Evolutionary conservation across 2,797 vertebrate species (phyloP).

Genomic region (Macropus fuliginosus): DNA sequence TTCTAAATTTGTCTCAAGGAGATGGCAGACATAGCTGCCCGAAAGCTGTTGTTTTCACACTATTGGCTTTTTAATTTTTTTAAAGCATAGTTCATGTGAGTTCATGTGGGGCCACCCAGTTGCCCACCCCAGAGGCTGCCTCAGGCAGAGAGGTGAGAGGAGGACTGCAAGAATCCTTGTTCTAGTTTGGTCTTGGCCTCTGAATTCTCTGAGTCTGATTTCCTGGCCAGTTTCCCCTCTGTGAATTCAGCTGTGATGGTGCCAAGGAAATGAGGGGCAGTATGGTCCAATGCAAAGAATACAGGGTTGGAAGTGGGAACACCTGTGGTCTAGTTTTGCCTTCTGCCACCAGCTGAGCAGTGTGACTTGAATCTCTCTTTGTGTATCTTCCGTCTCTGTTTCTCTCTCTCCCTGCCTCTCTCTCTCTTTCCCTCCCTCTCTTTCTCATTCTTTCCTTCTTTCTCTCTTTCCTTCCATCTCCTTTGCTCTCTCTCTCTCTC

Average conservation of each 20-base stretch:
- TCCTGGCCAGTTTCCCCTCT: conserved; percentile 15
- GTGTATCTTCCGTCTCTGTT: fast-evolving
- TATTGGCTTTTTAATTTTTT: conserved; percentile 19
- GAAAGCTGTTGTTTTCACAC: conserved; percentile 50
- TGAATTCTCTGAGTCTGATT: conserved; percentile 17
- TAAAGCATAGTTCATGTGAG: conserved; percentile 11
- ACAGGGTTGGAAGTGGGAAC: background rate
- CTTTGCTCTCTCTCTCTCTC: background rate
- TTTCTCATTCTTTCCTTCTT: background rate
- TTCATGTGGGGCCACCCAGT: background rate
- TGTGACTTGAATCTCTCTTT: background rate
- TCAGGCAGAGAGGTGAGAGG: background rate
- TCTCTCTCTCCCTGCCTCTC: background rate
- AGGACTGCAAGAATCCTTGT: background rate
- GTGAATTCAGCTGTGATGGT: background rate
- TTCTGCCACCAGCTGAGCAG: background rate
- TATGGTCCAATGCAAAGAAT: background rate
- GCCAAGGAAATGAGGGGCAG: background rate
- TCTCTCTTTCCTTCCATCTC: too few relatives aligned
- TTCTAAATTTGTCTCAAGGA: conserved; percentile 74
- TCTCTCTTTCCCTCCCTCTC: background rate
- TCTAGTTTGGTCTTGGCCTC: conserved; percentile 23
- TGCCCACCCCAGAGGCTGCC: background rate
- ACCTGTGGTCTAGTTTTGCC: background rate
- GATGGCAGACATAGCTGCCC: conserved; percentile 20